Conservation (phyloP, 2,113 vertebrate genomes). For the Mesembrinibis cayennensis region DNA sequence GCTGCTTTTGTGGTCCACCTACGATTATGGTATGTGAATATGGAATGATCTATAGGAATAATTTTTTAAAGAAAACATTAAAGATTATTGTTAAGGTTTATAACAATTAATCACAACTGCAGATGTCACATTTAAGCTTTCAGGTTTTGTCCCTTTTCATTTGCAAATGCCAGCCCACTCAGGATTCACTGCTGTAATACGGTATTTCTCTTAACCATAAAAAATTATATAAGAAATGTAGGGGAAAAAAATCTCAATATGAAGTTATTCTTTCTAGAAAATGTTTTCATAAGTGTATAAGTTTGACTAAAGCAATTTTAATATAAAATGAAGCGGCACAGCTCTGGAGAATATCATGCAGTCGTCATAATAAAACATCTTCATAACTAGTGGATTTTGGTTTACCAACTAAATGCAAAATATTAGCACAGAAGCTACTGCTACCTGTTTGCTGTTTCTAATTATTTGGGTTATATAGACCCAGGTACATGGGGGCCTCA, state of each 20-base stretch:
- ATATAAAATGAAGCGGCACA: background rate
- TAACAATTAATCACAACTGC: background rate
- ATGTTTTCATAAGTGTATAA: background rate
- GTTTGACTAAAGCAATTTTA: background rate
- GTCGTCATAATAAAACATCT: background rate
- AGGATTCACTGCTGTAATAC: background rate
- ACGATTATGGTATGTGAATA: background rate
- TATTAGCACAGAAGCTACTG: background rate
- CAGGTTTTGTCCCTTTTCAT: background rate
- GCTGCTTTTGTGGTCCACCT: background rate
- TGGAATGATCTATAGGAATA: background rate
- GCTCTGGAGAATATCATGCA: background rate
- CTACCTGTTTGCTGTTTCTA: background rate
- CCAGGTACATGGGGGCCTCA: background rate
- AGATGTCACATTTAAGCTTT: background rate
- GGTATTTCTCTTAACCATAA: background rate
- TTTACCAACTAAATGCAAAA: background rate
- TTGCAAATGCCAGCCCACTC: background rate
- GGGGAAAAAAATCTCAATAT: background rate
- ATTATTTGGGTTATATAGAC: background rate
- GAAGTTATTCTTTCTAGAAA: background rate
- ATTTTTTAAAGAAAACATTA: background rate
- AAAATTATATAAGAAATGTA: background rate
- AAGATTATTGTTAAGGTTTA: background rate
- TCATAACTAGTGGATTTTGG: background rate